A percentile compares a stretch with the other conserved stretches of the same genome.
These are phyloP conservation scores for Eubasilissa regina DNA, from an alignment of 1,140 invertebrate species.

Conservation along the genomic window DNA sequence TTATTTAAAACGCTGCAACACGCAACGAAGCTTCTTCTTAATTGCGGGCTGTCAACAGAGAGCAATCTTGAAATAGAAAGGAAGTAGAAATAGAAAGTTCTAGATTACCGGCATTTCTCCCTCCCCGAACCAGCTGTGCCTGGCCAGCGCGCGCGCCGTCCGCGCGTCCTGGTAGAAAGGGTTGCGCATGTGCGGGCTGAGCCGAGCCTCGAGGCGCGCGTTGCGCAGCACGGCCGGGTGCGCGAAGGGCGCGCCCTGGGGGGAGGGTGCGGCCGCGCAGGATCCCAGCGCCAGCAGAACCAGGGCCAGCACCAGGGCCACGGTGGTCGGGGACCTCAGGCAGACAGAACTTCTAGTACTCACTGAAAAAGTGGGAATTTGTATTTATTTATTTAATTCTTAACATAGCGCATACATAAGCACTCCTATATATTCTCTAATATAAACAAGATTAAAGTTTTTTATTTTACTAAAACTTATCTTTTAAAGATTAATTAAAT, in stretches of 20 bases:
- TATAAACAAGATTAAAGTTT: too few relatives aligned
- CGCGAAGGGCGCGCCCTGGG: constrained; percentile 57
- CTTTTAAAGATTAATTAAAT: too few relatives aligned
- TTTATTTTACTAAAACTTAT: too few relatives aligned
- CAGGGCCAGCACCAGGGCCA: background rate
- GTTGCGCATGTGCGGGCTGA: constrained; percentile 68
- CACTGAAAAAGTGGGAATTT: background rate
- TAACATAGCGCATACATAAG: too few relatives aligned
- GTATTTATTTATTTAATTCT: too few relatives aligned
- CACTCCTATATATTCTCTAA: too few relatives aligned
- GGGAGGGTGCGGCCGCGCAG: background rate
- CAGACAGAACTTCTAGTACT: background rate
- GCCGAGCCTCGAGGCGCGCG: constrained; percentile 66
- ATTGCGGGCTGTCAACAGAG: too few relatives aligned
- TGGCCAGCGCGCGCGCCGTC: constrained; percentile 67
- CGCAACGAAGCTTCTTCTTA: too few relatives aligned
- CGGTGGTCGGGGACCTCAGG: background rate
- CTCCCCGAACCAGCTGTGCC: constrained; percentile 73
- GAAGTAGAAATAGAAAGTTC: too few relatives aligned
- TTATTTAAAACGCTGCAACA: too few relatives aligned
- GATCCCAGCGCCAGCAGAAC: background rate
- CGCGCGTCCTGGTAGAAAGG: constrained; percentile 65
- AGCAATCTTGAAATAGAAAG: too few relatives aligned
- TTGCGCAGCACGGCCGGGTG: constrained; percentile 70
- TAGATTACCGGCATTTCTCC: constrained; percentile 71